Percentiles rank a stretch among this genome's conserved stretches.
phyloP scores from a whole-genome alignment of 2,888 invertebrate genomes.

The Cephus runcator region DNA sequence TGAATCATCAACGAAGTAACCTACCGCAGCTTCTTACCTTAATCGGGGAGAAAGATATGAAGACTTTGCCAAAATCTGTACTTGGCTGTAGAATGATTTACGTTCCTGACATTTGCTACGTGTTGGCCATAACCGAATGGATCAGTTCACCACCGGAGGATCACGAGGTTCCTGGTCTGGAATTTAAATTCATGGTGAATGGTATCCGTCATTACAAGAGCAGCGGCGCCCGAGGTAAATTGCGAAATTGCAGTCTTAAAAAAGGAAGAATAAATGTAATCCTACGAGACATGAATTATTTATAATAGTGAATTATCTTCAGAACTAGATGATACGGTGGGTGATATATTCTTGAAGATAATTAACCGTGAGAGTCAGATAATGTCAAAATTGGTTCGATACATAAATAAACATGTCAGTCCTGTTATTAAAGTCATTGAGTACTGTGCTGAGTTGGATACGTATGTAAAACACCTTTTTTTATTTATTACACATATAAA shows the following conservation, averaged over 20 bases:
- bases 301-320: constrained; percentile 15
- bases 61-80: constrained; percentile 74
- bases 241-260: constrained; percentile 6
- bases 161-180: constrained; percentile 73
- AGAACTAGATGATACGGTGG: constrained; percentile 82
- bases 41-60: constrained; percentile 77
- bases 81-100: constrained; percentile 76
- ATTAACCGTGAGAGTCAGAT: constrained; percentile 83
- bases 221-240: constrained; percentile 71
- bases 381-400: constrained; percentile 75
- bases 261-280: not conserved
- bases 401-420: constrained; percentile 71
- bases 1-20: constrained; percentile 75
- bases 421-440: constrained; percentile 71
- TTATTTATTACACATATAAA: not conserved
- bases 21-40: constrained; percentile 79
- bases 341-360: constrained; percentile 83
- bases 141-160: constrained; percentile 65
- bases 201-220: constrained; percentile 79
- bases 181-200: constrained; percentile 78
- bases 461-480: constrained; percentile 64
- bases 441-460: constrained; percentile 76
- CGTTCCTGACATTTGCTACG: constrained; percentile 81
- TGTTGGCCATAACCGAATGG: constrained; percentile 80
- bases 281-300: not conserved